Evolutionary conservation across 2,113 vertebrate genomes (phyloP).

Genomic region (Eptatretus burgeri): DNA sequence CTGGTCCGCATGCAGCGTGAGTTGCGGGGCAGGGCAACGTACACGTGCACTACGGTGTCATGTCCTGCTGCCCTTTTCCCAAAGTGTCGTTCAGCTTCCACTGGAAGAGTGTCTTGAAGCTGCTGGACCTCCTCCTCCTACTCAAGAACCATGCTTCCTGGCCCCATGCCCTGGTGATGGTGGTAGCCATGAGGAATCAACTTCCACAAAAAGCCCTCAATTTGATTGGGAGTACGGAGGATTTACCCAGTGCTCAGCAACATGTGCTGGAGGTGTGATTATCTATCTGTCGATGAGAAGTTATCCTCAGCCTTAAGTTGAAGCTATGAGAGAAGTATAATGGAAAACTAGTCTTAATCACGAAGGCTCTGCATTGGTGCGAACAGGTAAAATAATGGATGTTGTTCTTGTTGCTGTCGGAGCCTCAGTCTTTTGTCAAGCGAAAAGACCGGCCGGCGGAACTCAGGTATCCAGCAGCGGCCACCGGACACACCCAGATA

Average conservation of each 20-base stretch:
- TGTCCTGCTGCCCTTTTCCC: conserved; percentile 68
- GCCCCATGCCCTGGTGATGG: conserved; percentile 22
- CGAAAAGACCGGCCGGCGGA: too few species aligned
- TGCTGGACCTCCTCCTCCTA: conserved; percentile 36
- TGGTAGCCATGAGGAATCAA: too few species aligned
- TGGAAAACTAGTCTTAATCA: too few species aligned
- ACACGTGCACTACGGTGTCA: conserved; percentile 44
- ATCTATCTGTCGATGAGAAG: too few species aligned
- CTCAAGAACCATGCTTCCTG: conserved; percentile 35
- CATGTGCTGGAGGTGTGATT: conserved; percentile 54
- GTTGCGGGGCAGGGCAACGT: conserved; percentile 49
- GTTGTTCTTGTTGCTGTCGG: too few species aligned
- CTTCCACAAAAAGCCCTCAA: conserved; percentile 31
- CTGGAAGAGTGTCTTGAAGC: conserved; percentile 31
- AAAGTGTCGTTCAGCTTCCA: conserved; percentile 57
- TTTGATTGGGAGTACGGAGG: conserved; percentile 79
- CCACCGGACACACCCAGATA: too few species aligned
- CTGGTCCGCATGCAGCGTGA: conserved; percentile 54
- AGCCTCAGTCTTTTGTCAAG: too few species aligned
- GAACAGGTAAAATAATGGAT: too few species aligned
- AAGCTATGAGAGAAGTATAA: too few species aligned
- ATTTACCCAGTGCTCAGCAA: conserved; percentile 57
- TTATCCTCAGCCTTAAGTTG: too few species aligned
- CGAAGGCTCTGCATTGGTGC: too few species aligned
- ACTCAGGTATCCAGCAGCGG: too few species aligned